A percentile compares a stretch with the other conserved stretches of the same genome.
Conservation (phyloP, 2,113 vertebrate species). For the Tragulus kanchil region DNA sequence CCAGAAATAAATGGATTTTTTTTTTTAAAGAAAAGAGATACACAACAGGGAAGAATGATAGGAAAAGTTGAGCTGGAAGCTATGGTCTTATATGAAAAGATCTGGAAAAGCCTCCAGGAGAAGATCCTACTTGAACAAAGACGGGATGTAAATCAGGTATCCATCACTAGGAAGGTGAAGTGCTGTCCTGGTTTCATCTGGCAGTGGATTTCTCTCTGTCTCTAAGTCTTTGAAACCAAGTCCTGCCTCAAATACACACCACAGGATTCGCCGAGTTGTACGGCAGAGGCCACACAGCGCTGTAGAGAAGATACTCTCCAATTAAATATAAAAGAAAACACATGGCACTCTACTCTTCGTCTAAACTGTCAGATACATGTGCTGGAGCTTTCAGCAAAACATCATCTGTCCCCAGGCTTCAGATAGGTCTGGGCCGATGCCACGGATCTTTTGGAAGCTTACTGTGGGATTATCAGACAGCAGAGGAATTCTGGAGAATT, state of each 20-base stretch:
- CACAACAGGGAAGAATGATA: neutral
- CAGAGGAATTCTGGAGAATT: neutral
- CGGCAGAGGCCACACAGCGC: neutral
- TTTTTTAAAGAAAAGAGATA: neutral
- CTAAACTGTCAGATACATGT: neutral
- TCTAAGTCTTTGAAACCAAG: neutral
- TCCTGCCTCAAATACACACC: neutral
- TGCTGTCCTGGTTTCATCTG: neutral
- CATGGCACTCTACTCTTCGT: neutral
- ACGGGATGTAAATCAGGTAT: neutral
- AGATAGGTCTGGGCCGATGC: neutral
- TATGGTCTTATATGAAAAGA: neutral
- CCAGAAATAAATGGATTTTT: neutral
- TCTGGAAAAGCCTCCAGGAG: neutral
- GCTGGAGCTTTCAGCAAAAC: neutral
- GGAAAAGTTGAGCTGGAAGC: neutral
- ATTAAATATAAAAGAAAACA: neutral
- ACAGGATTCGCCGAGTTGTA: accelerated
- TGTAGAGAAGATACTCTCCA: neutral
- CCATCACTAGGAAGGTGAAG: neutral
- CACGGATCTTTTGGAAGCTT: neutral
- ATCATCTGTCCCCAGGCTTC: neutral
- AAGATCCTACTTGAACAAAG: neutral
- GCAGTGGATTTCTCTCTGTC: neutral
- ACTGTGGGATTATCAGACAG: neutral